Evolutionary conservation across 2,888 invertebrate genomes (phyloP), one percentile per base, ranked within the genome.

Genomic region (Argynnis bischoffii): DNA sequence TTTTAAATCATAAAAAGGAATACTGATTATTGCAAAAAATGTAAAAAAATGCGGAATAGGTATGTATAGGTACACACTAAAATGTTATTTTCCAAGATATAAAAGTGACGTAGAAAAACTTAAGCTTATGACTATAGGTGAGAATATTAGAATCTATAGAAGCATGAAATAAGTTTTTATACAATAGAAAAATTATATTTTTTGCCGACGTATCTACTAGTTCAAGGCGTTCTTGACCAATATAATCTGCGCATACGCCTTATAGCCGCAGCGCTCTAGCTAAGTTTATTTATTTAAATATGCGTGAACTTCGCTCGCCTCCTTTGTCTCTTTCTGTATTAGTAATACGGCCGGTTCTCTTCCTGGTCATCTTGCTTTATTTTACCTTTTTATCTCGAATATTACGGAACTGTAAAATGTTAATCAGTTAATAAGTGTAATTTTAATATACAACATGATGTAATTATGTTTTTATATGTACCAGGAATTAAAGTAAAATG

Each of bases 281-380:
- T 79, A 79, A 80, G 84, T 87, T 85, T 89, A 87, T 89, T 87
- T 89, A 89, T 88, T 87, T 86, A 87, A 88, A 88, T 87, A 88
- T 87, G 87, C 88, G 87, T 87, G 81, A 87, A 88, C 84, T 83
- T 81, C 80, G 81, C 80, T 81, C 79, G 82, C 80, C 77, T 80
- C 83, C 86, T 88, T 90, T 89, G 88, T 89, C 86, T 85, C 78
- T 73, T 75, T 77, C 82, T 80, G 81, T 81, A 75, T 83, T 82
- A 79, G 80, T 83, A 83, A 82, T 79, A 81, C 78, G 74, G 78
- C 79, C 77, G 68, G 63, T 64, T 68, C 63, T 75, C 84, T 84
- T 85, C 81, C 84, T 84, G 82, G 75, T 83, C 82, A 81, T 72
- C 74, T 78, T 71, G 74, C 73, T 77, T 75, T 75, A 78, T 74